Percentiles rank a stretch among this genome's conserved stretches.
phyloP scores from a whole-genome alignment of 2,888 invertebrate genomes.

The Dilophus febrilis region DNA sequence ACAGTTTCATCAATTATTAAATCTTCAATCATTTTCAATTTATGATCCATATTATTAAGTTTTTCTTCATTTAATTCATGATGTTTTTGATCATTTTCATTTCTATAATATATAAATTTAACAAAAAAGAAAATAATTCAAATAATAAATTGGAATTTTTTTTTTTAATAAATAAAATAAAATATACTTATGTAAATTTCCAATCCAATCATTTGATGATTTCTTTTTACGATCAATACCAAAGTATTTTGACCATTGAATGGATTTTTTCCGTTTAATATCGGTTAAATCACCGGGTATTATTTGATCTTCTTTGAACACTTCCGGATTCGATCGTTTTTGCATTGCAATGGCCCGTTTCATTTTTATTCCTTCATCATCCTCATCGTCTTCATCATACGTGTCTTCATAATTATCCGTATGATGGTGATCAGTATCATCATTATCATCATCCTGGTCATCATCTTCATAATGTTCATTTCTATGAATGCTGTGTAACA shows the following conservation, averaged over 20 bases:
- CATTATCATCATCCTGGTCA: conserved; percentile 23
- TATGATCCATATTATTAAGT: conserved; percentile 52
- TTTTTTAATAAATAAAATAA: too few relatives aligned
- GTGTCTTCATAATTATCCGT: conserved; percentile 21
- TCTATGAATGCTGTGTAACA: background rate
- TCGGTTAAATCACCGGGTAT: conserved; percentile 33
- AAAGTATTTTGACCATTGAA: conserved; percentile 77
- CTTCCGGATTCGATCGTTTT: conserved; percentile 15
- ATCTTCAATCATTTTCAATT: conserved; percentile 58
- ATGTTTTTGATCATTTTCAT: conserved; percentile 16
- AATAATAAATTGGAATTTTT: too few relatives aligned
- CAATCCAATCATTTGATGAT: conserved; percentile 16
- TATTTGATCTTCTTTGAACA: conserved; percentile 16
- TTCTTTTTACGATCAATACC: conserved; percentile 68
- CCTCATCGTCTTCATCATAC: conserved; percentile 22
- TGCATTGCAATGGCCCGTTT: conserved; percentile 16
- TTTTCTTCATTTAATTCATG: conserved; percentile 34
- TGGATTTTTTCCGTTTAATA: conserved; percentile 55
- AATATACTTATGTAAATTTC: too few relatives aligned
- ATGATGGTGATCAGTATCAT: conserved; percentile 25
- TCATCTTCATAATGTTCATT: conserved; percentile 10
- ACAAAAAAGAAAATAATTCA: too few relatives aligned
- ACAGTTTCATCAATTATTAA: conserved; percentile 62
- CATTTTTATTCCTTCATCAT: conserved; percentile 30
- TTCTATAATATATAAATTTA: too few relatives aligned